A percentile compares a stretch with the other conserved stretches of the same genome.
These are phyloP conservation scores for Catharus fuscescens DNA, from an alignment of 2,113 vertebrate genomes.

Conservation along the genomic window DNA sequence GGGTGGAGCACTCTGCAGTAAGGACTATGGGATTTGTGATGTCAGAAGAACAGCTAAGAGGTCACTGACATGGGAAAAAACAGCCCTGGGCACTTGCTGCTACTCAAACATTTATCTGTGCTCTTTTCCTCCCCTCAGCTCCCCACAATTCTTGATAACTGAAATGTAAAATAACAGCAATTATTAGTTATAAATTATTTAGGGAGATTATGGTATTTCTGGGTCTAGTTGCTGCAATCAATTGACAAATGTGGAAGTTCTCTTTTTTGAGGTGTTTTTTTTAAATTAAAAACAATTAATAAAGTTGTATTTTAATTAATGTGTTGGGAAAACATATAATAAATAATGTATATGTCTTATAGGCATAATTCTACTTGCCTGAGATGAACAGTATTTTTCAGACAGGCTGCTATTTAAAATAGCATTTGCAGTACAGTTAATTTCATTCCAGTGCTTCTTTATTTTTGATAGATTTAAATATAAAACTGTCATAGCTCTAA, in stretches of 20 bases:
- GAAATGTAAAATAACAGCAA: background rate
- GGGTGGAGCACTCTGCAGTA: background rate
- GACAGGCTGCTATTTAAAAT: background rate
- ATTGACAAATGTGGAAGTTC: background rate
- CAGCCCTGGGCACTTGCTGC: background rate
- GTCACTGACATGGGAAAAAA: background rate
- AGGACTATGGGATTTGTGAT: background rate
- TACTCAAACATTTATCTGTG: background rate
- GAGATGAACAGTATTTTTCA: background rate
- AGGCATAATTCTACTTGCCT: background rate
- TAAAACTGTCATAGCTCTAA: background rate
- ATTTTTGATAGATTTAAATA: background rate
- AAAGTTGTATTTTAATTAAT: background rate
- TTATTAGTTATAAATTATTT: background rate
- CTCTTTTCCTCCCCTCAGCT: background rate
- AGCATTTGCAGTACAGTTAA: background rate
- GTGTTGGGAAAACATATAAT: accelerated
- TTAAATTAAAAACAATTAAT: background rate
- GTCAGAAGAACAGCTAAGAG: background rate
- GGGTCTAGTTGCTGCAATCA: background rate
- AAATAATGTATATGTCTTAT: background rate
- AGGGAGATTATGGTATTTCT: background rate
- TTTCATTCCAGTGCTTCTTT: background rate
- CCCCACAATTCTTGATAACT: background rate
- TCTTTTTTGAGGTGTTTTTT: background rate